phyloP scores from a whole-genome alignment of 92 coral and sea anemone genomes.

The Porites cylindrica region DNA sequence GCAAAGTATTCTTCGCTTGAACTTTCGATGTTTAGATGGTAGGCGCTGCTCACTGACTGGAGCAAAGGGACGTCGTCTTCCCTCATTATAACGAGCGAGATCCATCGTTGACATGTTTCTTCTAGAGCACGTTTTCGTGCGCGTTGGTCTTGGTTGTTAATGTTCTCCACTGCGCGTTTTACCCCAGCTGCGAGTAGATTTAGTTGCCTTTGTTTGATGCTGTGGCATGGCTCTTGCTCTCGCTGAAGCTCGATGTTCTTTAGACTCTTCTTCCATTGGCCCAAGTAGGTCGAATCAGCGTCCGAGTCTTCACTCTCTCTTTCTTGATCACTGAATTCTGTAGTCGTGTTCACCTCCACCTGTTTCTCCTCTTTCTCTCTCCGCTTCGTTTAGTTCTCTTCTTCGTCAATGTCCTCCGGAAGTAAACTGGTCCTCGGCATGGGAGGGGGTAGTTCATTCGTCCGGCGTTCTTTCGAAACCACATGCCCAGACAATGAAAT shows the following conservation, averaged over 20 bases:
- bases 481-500: slow-evolving; percentile 34
- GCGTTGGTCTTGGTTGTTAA: background rate
- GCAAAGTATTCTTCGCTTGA: slow-evolving; percentile 2
- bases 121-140: background rate
- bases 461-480: background rate
- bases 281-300: background rate
- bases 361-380: no score
- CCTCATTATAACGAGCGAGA: slow-evolving; percentile 1
- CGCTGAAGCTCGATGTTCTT: background rate
- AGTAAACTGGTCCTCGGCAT: background rate
- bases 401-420: background rate
- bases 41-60: background rate
- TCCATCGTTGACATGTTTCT: background rate
- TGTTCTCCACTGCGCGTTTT: background rate
- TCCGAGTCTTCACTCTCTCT: background rate
- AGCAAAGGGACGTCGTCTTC: slow-evolving; percentile 14
- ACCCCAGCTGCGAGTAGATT: slow-evolving; percentile 5
- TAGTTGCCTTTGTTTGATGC: background rate
- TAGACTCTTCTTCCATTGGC: background rate
- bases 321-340: no score
- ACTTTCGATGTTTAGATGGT: slow-evolving; percentile 1
- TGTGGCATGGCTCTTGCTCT: no score
- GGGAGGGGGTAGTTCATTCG: no score
- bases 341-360: no score
- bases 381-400: background rate